Percentiles rank a stretch among this genome's conserved stretches.
These are phyloP conservation scores for Pseudonaja textilis DNA, from an alignment of 2,113 vertebrate genomes.

Conservation along the genomic window DNA sequence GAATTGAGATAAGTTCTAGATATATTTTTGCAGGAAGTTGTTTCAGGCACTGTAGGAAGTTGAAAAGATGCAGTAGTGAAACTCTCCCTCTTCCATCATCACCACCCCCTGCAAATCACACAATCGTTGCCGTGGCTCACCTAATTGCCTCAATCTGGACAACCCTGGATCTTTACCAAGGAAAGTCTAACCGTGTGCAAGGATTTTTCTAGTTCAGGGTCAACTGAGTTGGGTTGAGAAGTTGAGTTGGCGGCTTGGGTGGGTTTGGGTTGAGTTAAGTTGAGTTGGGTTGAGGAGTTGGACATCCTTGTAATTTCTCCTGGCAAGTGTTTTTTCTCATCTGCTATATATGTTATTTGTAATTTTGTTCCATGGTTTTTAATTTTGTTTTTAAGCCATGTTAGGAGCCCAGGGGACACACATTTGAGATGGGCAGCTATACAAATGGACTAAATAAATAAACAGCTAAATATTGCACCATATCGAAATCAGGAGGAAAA, in stretches of 20 bases:
- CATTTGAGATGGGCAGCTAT: neutral
- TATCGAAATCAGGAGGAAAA: neutral
- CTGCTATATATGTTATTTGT: neutral
- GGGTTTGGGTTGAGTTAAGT: no score
- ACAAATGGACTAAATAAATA: neutral
- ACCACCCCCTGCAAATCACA: no score
- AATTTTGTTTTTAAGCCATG: neutral
- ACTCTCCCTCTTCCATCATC: neutral
- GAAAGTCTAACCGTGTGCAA: neutral
- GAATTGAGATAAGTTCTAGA: neutral
- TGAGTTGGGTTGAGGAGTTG: no score
- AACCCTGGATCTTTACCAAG: neutral
- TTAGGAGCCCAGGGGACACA: neutral
- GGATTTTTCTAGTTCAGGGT: neutral
- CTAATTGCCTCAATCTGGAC: neutral
- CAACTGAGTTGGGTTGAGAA: neutral
- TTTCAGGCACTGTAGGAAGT: neutral
- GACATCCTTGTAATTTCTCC: neutral
- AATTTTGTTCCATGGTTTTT: neutral
- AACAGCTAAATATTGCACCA: neutral
- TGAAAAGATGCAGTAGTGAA: neutral
- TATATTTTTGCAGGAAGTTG: neutral
- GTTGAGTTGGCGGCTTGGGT: no score
- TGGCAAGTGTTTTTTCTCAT: neutral
- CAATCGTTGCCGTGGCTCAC: neutral